Conservation (phyloP, 2,797 vertebrate species). For the Diplodus puntazzo region DNA sequence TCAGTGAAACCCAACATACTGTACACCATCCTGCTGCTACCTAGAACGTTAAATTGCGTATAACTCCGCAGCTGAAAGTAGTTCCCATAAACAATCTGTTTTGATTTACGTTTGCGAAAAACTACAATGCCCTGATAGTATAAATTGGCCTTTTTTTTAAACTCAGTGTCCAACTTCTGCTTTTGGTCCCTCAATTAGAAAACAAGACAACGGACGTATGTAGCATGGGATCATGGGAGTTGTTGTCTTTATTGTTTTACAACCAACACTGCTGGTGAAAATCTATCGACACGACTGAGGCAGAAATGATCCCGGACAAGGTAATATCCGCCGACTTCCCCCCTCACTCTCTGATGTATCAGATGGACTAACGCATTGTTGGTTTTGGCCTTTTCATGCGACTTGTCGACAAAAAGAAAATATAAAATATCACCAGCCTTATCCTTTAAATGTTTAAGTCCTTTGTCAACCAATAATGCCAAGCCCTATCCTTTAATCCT, state of each 20-base stretch:
- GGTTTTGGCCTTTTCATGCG: background rate
- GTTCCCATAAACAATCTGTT: background rate
- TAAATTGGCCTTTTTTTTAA: background rate
- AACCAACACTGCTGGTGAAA: no score
- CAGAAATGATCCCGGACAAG: background rate
- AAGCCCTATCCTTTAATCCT: background rate
- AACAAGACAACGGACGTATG: no score
- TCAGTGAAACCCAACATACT: background rate
- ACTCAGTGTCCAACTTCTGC: no score
- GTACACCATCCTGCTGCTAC: background rate
- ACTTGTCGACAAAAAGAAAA: slow-evolving; percentile 1
- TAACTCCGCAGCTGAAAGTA: background rate
- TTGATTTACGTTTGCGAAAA: background rate
- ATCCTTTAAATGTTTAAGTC: background rate
- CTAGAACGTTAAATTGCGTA: background rate
- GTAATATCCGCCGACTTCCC: no score
- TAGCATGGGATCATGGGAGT: no score
- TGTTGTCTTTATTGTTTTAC: no score
- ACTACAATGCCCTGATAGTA: background rate
- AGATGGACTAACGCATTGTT: background rate
- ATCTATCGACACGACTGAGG: no score
- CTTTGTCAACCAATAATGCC: background rate
- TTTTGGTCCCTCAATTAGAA: no score
- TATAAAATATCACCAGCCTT: background rate
- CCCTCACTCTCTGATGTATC: no score